Base-by-base conservation (phyloP, 2,888 invertebrate species). In the Trichogramma dendrolimi region DNA sequence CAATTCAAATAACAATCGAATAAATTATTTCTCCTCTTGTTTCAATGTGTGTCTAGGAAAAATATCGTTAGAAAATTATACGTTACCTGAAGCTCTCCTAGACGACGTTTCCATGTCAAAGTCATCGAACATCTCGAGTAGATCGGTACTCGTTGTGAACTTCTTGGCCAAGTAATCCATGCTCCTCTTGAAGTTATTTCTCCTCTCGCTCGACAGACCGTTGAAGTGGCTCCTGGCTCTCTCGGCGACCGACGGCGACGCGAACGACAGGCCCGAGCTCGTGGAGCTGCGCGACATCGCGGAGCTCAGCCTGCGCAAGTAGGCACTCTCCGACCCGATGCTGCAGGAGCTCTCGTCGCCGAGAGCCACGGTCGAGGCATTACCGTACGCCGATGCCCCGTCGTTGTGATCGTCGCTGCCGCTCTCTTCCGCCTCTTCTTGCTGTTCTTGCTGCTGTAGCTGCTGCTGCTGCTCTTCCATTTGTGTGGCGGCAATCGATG, bases 121-220 rank as follows among this genome's bases (percentile, higher is more conserved):
- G 49, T 66, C 62, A 58, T 76, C 79, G 58, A 75, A 72, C 48
- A 74, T 74, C 48, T 64, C 64, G 5, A 79, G 73, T 47, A 76
- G 75, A 58, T 79, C 79, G 6, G 76, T 68, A 41, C 72, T 74
- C 8, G 71, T 58, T 4, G 79, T 78, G 61, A 81, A 77, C 59
- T 78, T 78, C 59, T 77, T 75, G 11, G 80, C 80, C 39, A 81
- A 67, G 7, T 74, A 75, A 11, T 80, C 80, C 80, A 81, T 80
- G 66, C 80, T 80, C 53, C 74, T 75, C 65, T 79, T 80, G 64
- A 81, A 80, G 4, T 79, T 80, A 50, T 77, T 78, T 64, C 79
- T 73, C 39, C 81, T 73, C 46, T 80, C 79, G 1, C 79, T 76
- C 49, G 77, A 80, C 11, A 80, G 70, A 0, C 80, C 80, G 0